A percentile compares a stretch with the other conserved stretches of the same genome.
Evolutionary conservation across 2,797 vertebrate genomes (phyloP).

Genomic region (Hafferia zeledoni): DNA sequence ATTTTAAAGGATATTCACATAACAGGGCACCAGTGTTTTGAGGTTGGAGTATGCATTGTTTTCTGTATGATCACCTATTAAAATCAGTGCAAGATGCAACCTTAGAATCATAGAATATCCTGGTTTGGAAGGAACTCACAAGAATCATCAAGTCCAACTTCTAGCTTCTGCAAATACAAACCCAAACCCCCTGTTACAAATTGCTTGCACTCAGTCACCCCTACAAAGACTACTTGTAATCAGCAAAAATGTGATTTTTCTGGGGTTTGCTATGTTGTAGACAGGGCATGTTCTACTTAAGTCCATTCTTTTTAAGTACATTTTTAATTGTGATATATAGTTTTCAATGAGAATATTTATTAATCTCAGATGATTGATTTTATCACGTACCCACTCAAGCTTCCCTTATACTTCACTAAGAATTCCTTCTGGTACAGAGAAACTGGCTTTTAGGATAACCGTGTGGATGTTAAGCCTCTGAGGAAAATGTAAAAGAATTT

Average conservation of each 20-base stretch:
- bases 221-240: background rate
- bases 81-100: background rate
- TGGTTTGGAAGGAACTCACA: background rate
- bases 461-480: background rate
- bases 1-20: background rate
- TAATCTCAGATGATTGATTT: background rate
- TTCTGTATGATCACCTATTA: background rate
- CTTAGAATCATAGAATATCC: background rate
- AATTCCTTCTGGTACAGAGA: background rate
- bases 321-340: background rate
- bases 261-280: background rate
- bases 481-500: background rate
- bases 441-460: background rate
- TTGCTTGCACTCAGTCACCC: background rate
- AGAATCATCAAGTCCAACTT: background rate
- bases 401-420: background rate
- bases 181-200: background rate
- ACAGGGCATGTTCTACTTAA: background rate
- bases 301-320: background rate
- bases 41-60: background rate
- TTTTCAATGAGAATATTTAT: background rate
- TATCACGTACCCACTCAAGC: background rate
- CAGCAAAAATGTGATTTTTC: background rate
- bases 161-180: background rate
- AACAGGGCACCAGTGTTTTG: background rate